Evolutionary conservation across 2,113 vertebrate species (phyloP), one percentile per base, ranked within the genome.

Genomic region (Cyprinodon tularosa): DNA sequence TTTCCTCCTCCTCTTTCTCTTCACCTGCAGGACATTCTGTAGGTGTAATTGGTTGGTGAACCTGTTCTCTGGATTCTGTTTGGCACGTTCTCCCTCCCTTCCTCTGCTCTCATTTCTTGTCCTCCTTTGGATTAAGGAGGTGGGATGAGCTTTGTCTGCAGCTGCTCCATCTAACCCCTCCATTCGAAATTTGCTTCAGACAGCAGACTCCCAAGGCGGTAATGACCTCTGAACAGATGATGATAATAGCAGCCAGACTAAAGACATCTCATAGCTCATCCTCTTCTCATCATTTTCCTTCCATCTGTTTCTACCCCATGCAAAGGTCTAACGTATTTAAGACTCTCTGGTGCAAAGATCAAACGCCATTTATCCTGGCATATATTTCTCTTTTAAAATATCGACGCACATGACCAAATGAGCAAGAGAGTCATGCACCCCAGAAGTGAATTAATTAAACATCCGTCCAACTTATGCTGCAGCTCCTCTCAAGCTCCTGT

Each of bases 151-250:
- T 87, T 84, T 85, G 79, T 77, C 82, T 50, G 87, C 94, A 92
- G 94, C 93, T 95, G 94, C 91, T 86, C 84, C 68, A 13, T n/a
- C 29, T 70, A 69, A 88, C 86, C 80, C 90, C 87, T 93, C 84
- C 66, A 76, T 89, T 90, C 89, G 86, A 9, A 9, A 64, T 63
- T 79, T 67, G 92, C 84, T 84, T 90, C 84, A 82, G 84, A 85
- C 83, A 86, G 76, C 83, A 82, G 87, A 75, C 93, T 94, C 95
- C 47, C n/a, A 91, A 85, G 93, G 89, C 89, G 76, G 88, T 92
- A 93, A 91, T 90, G 85, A 91, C 87, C 86, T 84, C 85, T 81
- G 89, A 91, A 93, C 93, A 94, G 94, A 95, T 92, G 92, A 94
- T 78, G 91, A 93, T 81, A 82, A 93, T 80, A 78, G 82, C 89